phyloP scores from a whole-genome alignment of 2,113 vertebrate genomes.

The Capreolus pygargus region DNA sequence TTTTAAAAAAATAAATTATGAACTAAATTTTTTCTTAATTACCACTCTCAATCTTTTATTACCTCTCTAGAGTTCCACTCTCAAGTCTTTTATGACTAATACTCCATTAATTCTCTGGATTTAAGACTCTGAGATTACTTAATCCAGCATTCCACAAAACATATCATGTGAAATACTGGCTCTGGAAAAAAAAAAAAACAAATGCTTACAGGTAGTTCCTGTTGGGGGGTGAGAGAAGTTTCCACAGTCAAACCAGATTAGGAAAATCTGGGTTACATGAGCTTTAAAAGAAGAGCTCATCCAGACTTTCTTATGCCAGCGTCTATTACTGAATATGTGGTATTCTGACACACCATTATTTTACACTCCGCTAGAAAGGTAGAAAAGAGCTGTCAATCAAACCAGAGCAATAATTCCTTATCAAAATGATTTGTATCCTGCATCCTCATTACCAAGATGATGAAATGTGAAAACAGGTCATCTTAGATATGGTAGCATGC shows the following conservation, averaged over 20 bases:
- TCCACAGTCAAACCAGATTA: not conserved
- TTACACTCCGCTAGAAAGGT: not conserved
- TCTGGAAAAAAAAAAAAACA: not conserved
- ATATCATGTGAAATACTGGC: not conserved
- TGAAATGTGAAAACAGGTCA: not conserved
- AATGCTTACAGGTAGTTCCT: not conserved
- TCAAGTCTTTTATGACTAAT: conserved; percentile 5
- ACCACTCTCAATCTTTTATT: not conserved
- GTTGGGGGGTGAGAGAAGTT: not conserved
- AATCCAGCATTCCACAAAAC: not conserved
- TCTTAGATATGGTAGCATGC: not conserved
- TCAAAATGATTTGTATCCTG: not conserved
- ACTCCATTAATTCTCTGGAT: conserved; percentile 27
- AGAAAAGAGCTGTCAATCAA: not conserved
- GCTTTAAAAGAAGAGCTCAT: not conserved
- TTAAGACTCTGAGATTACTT: not conserved
- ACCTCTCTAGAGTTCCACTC: not conserved
- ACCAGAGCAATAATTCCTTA: not conserved
- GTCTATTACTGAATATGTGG: not conserved
- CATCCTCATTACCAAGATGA: not conserved
- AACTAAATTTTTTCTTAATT: not conserved
- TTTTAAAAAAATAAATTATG: not conserved
- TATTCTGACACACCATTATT: not conserved
- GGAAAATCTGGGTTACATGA: not conserved
- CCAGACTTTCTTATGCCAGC: not conserved